These are phyloP conservation scores for Sorex fumeus DNA, from an alignment of 2,113 vertebrate genomes.

Conservation along the genomic window DNA sequence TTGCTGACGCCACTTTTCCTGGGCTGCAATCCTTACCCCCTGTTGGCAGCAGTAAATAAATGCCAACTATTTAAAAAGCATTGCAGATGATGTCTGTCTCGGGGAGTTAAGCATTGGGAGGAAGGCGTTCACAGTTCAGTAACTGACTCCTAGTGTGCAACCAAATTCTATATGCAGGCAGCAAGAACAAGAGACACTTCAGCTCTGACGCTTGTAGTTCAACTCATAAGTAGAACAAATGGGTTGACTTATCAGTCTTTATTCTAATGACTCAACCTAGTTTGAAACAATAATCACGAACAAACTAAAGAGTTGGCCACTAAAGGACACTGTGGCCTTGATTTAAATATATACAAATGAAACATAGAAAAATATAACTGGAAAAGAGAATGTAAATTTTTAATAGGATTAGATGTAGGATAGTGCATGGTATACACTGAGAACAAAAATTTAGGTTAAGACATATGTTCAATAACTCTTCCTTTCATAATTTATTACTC, in stretches of 20 bases:
- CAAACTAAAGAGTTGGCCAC: slow-evolving; percentile 15
- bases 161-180: slow-evolving; percentile 1
- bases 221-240: slow-evolving; percentile 1
- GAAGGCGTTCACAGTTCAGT: background rate
- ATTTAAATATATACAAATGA: slow-evolving; percentile 13
- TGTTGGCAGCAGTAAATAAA: slow-evolving; percentile 53
- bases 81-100: slow-evolving; percentile 24
- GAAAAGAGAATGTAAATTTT: slow-evolving; percentile 32
- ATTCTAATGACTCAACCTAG: slow-evolving; percentile 26
- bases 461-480: background rate
- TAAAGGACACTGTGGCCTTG: background rate
- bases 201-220: slow-evolving; percentile 14
- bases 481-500: slow-evolving; percentile 52
- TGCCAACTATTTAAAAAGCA: slow-evolving; percentile 7
- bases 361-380: background rate
- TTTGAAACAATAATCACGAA: slow-evolving; percentile 38
- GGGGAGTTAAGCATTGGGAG: background rate
- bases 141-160: background rate
- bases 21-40: background rate
- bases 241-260: slow-evolving; percentile 7
- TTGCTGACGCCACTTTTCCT: slow-evolving; percentile 49
- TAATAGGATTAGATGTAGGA: slow-evolving; percentile 50
- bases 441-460: slow-evolving; percentile 43
- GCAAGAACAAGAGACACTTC: slow-evolving; percentile 11
- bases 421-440: background rate